Evolutionary conservation across 92 coral and sea anemone genomes (phyloP), one percentile per base, ranked within the genome.

Genomic region (Umimayanthus kanabou): DNA sequence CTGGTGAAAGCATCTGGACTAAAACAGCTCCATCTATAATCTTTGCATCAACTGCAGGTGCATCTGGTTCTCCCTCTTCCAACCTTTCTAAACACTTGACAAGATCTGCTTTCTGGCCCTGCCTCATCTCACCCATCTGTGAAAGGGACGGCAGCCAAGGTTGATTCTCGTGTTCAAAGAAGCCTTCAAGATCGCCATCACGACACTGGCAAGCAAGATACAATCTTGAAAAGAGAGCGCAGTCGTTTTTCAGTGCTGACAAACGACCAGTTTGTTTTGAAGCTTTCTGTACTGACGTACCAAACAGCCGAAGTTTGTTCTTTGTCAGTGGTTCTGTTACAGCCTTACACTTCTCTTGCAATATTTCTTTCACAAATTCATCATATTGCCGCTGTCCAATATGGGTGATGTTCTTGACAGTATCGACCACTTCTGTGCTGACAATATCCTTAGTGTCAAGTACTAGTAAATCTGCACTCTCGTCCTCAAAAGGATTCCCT

Each of bases 101-200:
- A 25, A 90, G 90, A 47, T 91, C 92, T 30, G 94, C 82, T 71
- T 92, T 92, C 77, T 89, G 87, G 73, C 85, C 53, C n/a, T 80
- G 85, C 85, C 73, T 80, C 85, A 80, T 80, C 85, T 80, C 55
- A 37, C 91, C 92, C 43, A 26, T 53, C 53, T 88, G 90, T 39
- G 94, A 85, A 40, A 92, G 87, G 22, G 94, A 88, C 73, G 94
- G 94, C 26, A 91, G 92, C 79, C 83, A 83, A 22, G 93, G 85
- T 80, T 93, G 94, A 76, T 94, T 92, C 72, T 94, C 93, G 66
- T 85, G 92, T 70, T 77, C 84, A 80, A 94, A 94, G 83, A 94
- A 93, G 57, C 90, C 81, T 73, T 91, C 87, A 40, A 85, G 88
- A 67, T 88, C 85, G 49, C 94, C 96, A 71, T 91, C 92, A 37